Conservation (phyloP, 1,140 invertebrate genomes). For the Pachypsylla venusta region DNA sequence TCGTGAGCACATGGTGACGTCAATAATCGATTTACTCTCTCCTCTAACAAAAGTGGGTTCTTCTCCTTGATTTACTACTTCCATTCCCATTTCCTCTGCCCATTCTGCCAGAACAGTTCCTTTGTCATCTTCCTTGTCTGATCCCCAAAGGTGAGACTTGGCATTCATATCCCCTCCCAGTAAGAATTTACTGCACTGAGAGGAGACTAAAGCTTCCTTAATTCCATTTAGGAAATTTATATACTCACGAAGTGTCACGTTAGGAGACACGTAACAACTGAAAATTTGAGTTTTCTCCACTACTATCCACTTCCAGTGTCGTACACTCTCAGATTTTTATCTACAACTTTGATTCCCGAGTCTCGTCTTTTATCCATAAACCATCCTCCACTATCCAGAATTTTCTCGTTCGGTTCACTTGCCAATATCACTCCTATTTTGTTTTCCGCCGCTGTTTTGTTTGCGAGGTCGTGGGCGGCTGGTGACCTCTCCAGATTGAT, state of each 20-base stretch:
- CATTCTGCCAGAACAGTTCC: background rate
- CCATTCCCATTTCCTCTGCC: background rate
- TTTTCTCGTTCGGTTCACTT: background rate
- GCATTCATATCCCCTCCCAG: constrained; percentile 4
- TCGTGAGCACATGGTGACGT: background rate
- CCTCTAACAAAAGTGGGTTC: constrained; percentile 6
- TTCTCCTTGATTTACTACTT: background rate
- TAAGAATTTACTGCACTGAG: background rate
- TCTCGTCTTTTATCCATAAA: background rate
- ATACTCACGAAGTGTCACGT: background rate
- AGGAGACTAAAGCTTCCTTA: background rate
- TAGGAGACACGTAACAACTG: background rate
- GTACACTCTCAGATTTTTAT: background rate
- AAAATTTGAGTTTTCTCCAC: background rate
- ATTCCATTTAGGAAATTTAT: background rate
- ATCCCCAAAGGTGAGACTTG: background rate
- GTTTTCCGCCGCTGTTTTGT: background rate
- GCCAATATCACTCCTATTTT: background rate
- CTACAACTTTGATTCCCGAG: background rate
- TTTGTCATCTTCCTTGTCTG: background rate
- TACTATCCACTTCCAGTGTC: background rate
- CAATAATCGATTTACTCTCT: background rate
- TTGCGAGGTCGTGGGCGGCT: background rate
- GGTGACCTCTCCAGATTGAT: background rate
- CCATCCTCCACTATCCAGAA: background rate